A percentile compares a stretch with the other conserved stretches of the same genome.
Evolutionary conservation across 2,797 vertebrate species (phyloP).

Genomic region (Gypaetus barbatus): DNA sequence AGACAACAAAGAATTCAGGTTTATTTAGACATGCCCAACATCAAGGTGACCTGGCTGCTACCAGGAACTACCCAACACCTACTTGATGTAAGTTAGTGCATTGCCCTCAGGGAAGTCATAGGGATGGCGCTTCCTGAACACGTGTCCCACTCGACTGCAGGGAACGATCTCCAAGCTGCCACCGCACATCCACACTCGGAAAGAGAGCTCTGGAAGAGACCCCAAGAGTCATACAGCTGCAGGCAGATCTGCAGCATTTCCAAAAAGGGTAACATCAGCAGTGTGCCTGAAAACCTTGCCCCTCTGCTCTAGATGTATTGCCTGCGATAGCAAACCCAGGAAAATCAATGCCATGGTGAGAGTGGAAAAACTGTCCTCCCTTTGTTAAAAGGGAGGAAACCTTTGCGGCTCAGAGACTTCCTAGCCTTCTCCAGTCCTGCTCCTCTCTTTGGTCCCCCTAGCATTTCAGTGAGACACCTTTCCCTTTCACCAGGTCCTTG

Average conservation of each 20-base stretch:
- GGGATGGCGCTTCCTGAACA: constrained; percentile 96
- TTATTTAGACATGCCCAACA: background rate
- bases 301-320: background rate
- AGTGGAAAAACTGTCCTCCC: background rate
- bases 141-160: constrained; percentile 96
- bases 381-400: background rate
- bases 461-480: background rate
- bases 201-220: constrained; percentile 89
- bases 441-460: background rate
- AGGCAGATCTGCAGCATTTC: background rate
- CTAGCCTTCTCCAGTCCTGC: background rate
- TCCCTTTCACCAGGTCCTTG: background rate
- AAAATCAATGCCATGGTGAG: background rate
- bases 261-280: background rate
- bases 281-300: background rate
- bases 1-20: background rate
- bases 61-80: constrained; percentile 33
- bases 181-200: constrained; percentile 98
- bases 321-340: background rate
- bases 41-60: background rate
- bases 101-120: constrained; percentile 98
- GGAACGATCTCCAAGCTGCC: constrained; percentile 97
- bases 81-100: constrained; percentile 97
- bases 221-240: background rate
- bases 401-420: background rate